Base-by-base conservation (phyloP, 2,113 vertebrate genomes). In the Hiodon tergisus region DNA sequence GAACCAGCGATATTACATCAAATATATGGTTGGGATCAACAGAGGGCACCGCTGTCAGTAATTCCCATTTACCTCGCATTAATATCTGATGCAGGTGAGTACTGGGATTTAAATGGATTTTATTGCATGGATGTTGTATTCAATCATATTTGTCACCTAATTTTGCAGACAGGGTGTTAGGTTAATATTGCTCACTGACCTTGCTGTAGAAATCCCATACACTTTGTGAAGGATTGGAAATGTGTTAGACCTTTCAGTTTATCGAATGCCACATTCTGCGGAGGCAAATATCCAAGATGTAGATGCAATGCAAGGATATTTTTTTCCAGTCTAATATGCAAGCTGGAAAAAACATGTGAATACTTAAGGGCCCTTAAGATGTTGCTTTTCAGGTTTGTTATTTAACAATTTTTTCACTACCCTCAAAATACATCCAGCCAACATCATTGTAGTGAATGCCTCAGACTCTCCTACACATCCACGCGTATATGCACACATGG, bases 11-110 rank as follows among this genome's bases (percentile, higher is more conserved):
- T 13, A n/a, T 57, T 52, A 74, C 51, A 63, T 5, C 31, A 13
- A 17, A 55, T 48, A 14, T 79, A 77, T 85, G 85, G 86, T 86
- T 87, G 85, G 81, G 84, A 87, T 82, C 87, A 86, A 86, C 83
- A 82, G 87, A 87, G 85, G 84, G 79, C 88, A 88, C 82, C 78
- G 85, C 84, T 87, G 87, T 89, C 87, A 83, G 81, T 84, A 85
- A 85, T 79, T 86, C 85, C 83, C 86, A 87, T 87, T 87, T 82
- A 86, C 83, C 85, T 83, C 78, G 75, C 67, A 59, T 54, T 60
- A 47, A 58, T 80, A 87, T 87, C 86, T 80, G 85, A 89, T 87
- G 82, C 78, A 75, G 78, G 4, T 78, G 65, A 10, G 71, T n/a
- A 54, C 81, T 74, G 78, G 80, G n/a, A 87, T 81, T 84, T 83